These are phyloP conservation scores for Pachycephala philippinensis DNA, from an alignment of 2,113 vertebrate species.

Conservation along the genomic window DNA sequence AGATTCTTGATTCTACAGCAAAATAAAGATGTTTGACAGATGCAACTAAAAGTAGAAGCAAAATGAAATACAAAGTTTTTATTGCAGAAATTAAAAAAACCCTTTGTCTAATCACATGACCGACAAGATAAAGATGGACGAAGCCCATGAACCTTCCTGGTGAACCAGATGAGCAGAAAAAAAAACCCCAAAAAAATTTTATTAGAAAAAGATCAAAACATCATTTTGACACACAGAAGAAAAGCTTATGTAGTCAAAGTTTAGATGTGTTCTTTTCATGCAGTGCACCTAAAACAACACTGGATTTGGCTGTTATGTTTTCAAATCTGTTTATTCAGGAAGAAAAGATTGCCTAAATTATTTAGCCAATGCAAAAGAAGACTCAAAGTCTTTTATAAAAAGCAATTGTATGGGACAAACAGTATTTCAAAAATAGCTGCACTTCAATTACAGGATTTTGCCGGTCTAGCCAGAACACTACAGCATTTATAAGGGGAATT, in stretches of 20 bases:
- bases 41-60: conserved; percentile 22
- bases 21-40: conserved; percentile 18
- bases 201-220: conserved; percentile 18
- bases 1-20: background rate
- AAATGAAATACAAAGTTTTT: conserved; percentile 27
- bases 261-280: background rate
- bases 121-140: conserved; percentile 41
- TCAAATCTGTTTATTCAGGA: background rate
- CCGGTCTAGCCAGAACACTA: background rate
- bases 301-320: background rate
- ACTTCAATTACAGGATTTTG: background rate
- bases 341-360: background rate
- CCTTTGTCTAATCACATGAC: background rate
- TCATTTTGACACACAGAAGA: conserved; percentile 8
- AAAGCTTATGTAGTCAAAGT: background rate
- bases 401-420: background rate
- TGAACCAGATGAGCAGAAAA: conserved; percentile 69
- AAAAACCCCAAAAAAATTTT: background rate
- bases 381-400: background rate
- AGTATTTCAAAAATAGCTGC: background rate
- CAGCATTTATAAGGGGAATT: background rate
- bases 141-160: conserved; percentile 62
- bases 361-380: background rate
- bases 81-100: background rate
- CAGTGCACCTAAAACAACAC: background rate